Evolutionary conservation across 2,797 vertebrate genomes (phyloP).

Genomic region (Gouania willdenowi): DNA sequence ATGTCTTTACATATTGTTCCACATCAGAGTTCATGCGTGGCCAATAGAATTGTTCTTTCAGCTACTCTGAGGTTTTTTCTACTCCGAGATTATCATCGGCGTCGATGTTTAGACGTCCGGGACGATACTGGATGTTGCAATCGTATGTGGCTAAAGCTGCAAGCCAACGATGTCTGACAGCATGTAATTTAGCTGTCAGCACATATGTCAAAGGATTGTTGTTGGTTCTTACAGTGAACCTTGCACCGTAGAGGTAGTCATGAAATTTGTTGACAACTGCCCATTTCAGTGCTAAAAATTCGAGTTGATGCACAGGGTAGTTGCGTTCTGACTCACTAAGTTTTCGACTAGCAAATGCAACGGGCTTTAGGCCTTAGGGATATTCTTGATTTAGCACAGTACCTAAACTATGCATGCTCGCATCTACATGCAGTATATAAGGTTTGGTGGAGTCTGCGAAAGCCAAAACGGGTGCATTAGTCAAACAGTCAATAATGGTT

Average conservation of each 20-base stretch:
- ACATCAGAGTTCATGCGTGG: not conserved
- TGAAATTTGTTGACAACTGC: slow-evolving; percentile 5
- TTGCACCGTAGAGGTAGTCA: not conserved
- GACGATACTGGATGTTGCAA: not conserved
- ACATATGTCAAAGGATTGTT: no score
- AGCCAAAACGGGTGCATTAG: not conserved
- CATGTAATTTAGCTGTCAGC: slow-evolving; percentile 5
- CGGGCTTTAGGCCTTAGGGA: not conserved
- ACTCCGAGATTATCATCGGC: not conserved
- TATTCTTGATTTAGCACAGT: not conserved
- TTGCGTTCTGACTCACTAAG: not conserved
- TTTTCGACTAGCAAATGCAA: not conserved
- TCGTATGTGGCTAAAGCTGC: not conserved
- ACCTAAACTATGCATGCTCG: not conserved
- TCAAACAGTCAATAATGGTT: not conserved
- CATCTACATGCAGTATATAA: slow-evolving; percentile 1
- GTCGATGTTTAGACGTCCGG: not conserved
- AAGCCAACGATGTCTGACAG: not conserved
- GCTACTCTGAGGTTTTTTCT: not conserved
- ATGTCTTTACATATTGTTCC: not conserved
- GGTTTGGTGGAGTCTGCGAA: not conserved
- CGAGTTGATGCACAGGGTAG: not conserved
- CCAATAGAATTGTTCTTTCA: not conserved
- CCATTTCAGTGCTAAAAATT: slow-evolving; percentile 5
- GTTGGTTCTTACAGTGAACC: not conserved